Evolutionary conservation across 1,140 invertebrate genomes (phyloP).

Genomic region (Homalodisca vitripennis): DNA sequence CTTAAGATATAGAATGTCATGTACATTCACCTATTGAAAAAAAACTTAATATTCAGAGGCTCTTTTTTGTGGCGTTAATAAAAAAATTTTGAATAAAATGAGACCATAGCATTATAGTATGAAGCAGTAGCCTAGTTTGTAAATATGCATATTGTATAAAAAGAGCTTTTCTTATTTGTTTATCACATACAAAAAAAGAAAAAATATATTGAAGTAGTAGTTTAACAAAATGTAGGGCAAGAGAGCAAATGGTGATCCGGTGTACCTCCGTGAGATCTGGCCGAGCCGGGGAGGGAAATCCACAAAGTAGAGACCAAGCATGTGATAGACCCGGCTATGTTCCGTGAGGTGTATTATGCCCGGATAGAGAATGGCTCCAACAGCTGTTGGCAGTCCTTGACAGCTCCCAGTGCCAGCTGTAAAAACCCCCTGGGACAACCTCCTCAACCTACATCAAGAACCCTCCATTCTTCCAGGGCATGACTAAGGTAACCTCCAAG

Average conservation of each 20-base stretch:
- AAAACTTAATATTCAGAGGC: too few species aligned
- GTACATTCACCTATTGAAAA: too few species aligned
- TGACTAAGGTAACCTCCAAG: conserved; percentile 70
- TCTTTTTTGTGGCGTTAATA: too few species aligned
- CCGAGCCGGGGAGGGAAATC: conserved; percentile 88
- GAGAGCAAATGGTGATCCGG: conserved; percentile 64
- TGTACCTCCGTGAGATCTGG: conserved; percentile 94
- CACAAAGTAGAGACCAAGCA: conserved; percentile 83
- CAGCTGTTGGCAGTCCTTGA: conserved; percentile 82
- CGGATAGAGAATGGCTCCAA: conserved; percentile 83
- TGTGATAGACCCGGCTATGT: conserved; percentile 98
- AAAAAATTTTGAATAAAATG: too few species aligned
- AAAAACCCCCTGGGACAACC: conserved; percentile 91
- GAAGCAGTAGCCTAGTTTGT: too few species aligned
- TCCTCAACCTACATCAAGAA: conserved; percentile 94
- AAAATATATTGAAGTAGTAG: too few species aligned
- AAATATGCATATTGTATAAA: too few species aligned
- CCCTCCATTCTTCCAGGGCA: conserved; percentile 94
- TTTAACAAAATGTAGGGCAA: too few species aligned
- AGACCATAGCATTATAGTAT: too few species aligned
- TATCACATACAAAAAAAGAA: too few species aligned
- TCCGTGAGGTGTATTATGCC: conserved; percentile 91
- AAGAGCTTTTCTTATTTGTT: too few species aligned
- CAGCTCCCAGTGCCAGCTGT: conserved; percentile 79
- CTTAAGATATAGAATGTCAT: too few species aligned